Evolutionary conservation across 2,797 vertebrate species (phyloP).

Genomic region (Pseudochirops corinnae): DNA sequence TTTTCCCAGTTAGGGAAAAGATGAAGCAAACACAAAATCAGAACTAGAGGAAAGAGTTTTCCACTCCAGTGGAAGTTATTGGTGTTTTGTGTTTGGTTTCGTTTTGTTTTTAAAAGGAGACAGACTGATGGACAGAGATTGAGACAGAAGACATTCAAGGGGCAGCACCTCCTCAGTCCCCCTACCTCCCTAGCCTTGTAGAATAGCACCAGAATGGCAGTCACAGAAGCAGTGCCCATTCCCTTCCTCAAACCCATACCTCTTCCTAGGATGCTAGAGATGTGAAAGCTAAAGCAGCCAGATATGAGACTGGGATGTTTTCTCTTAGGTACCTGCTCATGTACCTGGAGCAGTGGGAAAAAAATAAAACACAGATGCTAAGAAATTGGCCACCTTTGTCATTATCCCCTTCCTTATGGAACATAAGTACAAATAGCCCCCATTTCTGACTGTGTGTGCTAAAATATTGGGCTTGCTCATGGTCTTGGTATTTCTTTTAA

Average conservation of each 20-base stretch:
- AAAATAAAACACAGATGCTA: neutral
- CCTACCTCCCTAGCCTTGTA: neutral
- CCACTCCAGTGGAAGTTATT: neutral
- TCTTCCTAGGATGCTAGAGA: neutral
- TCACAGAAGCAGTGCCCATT: neutral
- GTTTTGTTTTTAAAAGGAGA: neutral
- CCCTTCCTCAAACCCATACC: neutral
- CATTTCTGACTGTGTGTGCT: neutral
- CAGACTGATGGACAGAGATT: neutral
- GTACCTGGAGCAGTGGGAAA: neutral
- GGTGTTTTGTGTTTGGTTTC: neutral
- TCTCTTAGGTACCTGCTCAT: neutral
- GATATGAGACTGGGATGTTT: neutral
- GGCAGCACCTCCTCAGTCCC: neutral
- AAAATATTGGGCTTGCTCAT: neutral
- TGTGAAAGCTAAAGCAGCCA: too few relatives aligned
- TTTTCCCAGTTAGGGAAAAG: neutral
- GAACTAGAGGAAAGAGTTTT: neutral
- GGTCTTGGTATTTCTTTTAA: neutral
- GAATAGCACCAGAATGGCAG: too few relatives aligned
- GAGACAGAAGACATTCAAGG: neutral
- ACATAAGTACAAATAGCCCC: neutral
- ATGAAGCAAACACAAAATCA: neutral
- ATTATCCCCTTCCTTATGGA: neutral
- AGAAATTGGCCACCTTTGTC: neutral